These are phyloP conservation scores for Sebastolobus alascanus DNA, from an alignment of 2,797 vertebrate species.

Conservation along the genomic window DNA sequence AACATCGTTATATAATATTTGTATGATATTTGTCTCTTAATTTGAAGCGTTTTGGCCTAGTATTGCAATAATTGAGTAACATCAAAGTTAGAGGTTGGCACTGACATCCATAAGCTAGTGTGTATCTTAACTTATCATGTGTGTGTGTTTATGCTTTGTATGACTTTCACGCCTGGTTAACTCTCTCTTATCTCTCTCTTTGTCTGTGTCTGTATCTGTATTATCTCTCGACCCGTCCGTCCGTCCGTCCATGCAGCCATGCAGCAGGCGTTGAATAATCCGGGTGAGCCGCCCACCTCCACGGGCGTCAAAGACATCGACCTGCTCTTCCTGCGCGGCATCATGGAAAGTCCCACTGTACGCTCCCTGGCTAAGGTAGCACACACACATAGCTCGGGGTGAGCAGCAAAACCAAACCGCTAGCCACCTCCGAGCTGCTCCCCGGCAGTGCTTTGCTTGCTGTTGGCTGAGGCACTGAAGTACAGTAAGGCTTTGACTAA, in stretches of 20 bases:
- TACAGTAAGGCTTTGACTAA: slow-evolving; percentile 55
- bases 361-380: slow-evolving; percentile 91
- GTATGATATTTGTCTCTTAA: not conserved
- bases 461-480: slow-evolving; percentile 36
- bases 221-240: not conserved
- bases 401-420: slow-evolving; percentile 36
- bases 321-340: slow-evolving; percentile 97
- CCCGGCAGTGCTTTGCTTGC: slow-evolving; percentile 33
- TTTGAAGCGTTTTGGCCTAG: not conserved
- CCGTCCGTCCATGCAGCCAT: slow-evolving; percentile 85
- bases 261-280: slow-evolving; percentile 96
- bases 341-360: slow-evolving; percentile 98
- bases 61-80: not conserved
- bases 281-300: slow-evolving; percentile 89
- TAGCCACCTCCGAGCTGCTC: slow-evolving; percentile 11
- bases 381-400: slow-evolving; percentile 55
- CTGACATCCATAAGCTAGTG: not conserved
- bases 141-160: slow-evolving; percentile 31
- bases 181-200: slow-evolving; percentile 34
- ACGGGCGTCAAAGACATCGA: slow-evolving; percentile 96
- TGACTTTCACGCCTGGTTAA: slow-evolving; percentile 52
- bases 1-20: not conserved
- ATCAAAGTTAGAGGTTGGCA: not conserved
- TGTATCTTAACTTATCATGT: not conserved
- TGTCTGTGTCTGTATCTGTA: slow-evolving; percentile 1